Evolutionary conservation across 2,888 invertebrate species (phyloP).

Genomic region (Chymomyza caudatula): DNA sequence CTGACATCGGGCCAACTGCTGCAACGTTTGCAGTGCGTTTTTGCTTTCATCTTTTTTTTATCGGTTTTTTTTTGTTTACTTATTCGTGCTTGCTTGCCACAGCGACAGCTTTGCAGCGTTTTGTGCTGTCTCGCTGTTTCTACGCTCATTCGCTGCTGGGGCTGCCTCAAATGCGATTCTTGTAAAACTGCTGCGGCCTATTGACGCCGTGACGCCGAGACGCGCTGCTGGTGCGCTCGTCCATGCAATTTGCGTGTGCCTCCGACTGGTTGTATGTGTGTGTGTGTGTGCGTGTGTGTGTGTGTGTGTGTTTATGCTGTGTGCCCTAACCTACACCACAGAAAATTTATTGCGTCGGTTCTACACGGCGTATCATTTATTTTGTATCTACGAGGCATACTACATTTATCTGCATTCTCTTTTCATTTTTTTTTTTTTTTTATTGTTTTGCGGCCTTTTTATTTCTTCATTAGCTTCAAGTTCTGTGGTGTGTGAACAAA

Average conservation of each 20-base stretch:
- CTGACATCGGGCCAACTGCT: constrained; percentile 58
- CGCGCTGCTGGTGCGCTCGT: constrained; percentile 27
- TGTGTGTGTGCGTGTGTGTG: constrained; percentile 13
- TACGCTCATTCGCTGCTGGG: constrained; percentile 47
- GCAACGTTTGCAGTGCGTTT: constrained; percentile 14
- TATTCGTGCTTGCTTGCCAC: constrained; percentile 10
- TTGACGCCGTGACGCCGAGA: no score
- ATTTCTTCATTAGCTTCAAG: constrained; percentile 28
- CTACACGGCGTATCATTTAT: constrained; percentile 17
- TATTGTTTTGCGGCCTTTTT: constrained; percentile 16
- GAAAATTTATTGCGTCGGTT: constrained; percentile 65
- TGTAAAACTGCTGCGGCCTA: constrained; percentile 60
- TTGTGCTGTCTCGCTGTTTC: constrained; percentile 50
- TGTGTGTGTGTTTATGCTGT: constrained; percentile 28
- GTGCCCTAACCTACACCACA: constrained; percentile 67
- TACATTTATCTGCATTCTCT: constrained; percentile 30
- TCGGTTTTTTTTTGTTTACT: constrained; percentile 12
- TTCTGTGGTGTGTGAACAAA: constrained; percentile 8
- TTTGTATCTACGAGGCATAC: constrained; percentile 43
- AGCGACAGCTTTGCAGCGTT: constrained; percentile 22
- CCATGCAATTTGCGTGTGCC: constrained; percentile 5
- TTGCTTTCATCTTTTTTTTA: constrained; percentile 21
- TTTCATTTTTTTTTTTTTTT: constrained; percentile 12
- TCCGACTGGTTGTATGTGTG: not conserved
- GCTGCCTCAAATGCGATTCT: constrained; percentile 20